These are phyloP conservation scores for Lamproptera curius DNA, from an alignment of 2,888 invertebrate genomes.

Conservation along the genomic window DNA sequence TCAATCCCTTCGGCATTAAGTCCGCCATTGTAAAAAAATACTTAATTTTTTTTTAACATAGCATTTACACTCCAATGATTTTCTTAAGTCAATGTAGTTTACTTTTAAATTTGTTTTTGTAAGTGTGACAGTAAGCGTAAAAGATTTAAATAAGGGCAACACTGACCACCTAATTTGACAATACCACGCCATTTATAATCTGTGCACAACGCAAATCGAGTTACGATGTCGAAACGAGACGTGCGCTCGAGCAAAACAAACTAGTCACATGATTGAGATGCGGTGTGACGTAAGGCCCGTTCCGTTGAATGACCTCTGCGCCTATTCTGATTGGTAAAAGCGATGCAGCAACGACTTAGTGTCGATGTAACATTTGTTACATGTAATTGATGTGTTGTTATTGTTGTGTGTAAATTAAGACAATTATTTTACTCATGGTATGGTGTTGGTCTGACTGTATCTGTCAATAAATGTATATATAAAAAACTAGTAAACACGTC, in stretches of 20 bases:
- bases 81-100: too few relatives aligned
- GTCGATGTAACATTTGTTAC: not conserved
- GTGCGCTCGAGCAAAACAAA: slow-evolving; percentile 16
- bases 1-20: too few relatives aligned
- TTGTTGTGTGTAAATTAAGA: too few relatives aligned
- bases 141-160: not conserved
- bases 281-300: slow-evolving; percentile 18
- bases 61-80: too few relatives aligned
- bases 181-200: not conserved
- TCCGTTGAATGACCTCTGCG: slow-evolving; percentile 22
- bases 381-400: too few relatives aligned
- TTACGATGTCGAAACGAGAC: slow-evolving; percentile 13
- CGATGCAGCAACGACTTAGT: not conserved
- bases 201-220: not conserved
- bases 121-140: too few relatives aligned
- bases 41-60: too few relatives aligned
- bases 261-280: slow-evolving; percentile 20
- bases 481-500: not conserved
- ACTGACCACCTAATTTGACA: not conserved
- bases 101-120: too few relatives aligned
- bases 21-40: too few relatives aligned
- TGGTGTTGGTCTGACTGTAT: too few relatives aligned
- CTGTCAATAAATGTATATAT: not conserved
- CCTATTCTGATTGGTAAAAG: slow-evolving; percentile 9
- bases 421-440: too few relatives aligned